Base-by-base conservation (phyloP, 1,140 invertebrate genomes). In the Dolichoris vasculosae region DNA sequence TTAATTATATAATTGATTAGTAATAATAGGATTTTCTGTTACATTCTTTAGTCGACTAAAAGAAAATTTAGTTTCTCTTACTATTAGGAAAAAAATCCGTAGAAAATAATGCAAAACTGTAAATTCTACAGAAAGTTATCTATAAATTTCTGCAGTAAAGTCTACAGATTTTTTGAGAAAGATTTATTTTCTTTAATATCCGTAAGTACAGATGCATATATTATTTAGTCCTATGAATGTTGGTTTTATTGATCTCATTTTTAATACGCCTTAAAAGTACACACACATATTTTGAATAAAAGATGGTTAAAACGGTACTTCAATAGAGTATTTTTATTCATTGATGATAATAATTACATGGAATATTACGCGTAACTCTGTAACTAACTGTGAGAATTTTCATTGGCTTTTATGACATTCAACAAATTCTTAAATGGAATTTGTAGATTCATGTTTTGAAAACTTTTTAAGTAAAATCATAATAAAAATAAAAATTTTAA, bases 261-360 rank as follows among this genome's bases (percentile, higher is more conserved):
- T 67, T 77, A 26, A 64, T 76, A 75, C 78, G 23, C 23, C 75
- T 48, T 76, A 71, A 76, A 40, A 81, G 64, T 85, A 71, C 20
- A 85, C 84, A 85, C 63, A 75, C 32, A 48, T 81, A 81, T 81
- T 81, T 64, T 26, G 69, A 71, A 85, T 85, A 76, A 82, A 82
- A 85, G 71, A 63, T 85, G 13, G 48, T 32, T 80, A 63, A 63
- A 85, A 67, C 8, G 17, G 63, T 46, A 46, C 11, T 46, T 84
- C 30, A 26, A 51, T 69, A 71, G 43, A 78, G 64, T 84, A 69
- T 38, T 46, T 43, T 85, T 30, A 63, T 32, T 71, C 77, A 48
- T 71, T 84, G 59, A 26, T 64, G 82, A 64, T 75, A 82, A 51
- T 55, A 59, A 51, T 84, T 84, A 51, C 51, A 46, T 69, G 43